phyloP scores from a whole-genome alignment of 2,888 invertebrate species.

The Rotaria sp. region DNA sequence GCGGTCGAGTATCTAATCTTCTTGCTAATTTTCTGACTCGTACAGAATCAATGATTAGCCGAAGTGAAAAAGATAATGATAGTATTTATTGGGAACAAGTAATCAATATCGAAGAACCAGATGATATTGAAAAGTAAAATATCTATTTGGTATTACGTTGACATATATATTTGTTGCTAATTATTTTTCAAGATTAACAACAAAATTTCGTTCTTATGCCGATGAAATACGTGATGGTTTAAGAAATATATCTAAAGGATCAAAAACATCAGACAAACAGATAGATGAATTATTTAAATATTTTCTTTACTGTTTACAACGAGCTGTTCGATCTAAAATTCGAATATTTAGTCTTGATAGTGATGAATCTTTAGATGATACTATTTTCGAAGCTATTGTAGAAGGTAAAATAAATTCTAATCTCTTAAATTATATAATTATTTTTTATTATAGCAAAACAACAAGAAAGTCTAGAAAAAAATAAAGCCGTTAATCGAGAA shows the following conservation, averaged over 20 bases:
- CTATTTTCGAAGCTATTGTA: slow-evolving; percentile 5
- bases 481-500: neutral
- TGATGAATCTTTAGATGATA: neutral
- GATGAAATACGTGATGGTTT: neutral
- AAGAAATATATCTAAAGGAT: neutral
- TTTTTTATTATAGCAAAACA: neutral
- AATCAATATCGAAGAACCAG: neutral
- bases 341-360: neutral
- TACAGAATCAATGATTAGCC: neutral
- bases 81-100: neutral
- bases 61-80: neutral
- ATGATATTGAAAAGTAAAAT: neutral
- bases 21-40: neutral
- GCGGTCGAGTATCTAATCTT: neutral
- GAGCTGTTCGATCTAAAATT: neutral
- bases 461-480: neutral
- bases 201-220: neutral
- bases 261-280: neutral
- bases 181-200: neutral
- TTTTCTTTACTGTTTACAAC: slow-evolving; percentile 16
- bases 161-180: neutral
- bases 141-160: neutral
- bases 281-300: neutral
- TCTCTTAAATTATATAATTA: neutral
- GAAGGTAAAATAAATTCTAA: neutral